phyloP scores from a whole-genome alignment of 2,797 vertebrate species.

The Amniataba percoides region DNA sequence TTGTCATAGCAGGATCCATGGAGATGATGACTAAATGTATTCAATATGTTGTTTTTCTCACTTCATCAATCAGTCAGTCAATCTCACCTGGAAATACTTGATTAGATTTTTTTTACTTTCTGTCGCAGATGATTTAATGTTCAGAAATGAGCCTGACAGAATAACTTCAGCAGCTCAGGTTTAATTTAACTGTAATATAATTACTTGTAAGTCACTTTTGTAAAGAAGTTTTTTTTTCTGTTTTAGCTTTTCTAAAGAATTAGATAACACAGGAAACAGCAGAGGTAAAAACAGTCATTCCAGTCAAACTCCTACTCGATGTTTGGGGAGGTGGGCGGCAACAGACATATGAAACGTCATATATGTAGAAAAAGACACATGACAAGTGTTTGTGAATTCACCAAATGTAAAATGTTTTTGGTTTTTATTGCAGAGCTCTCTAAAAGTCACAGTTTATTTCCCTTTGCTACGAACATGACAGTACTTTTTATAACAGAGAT shows the following conservation, averaged over 20 bases:
- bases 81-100: constrained; percentile 47
- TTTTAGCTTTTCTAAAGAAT: neutral
- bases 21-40: neutral
- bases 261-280: neutral
- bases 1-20: neutral
- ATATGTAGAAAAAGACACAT: neutral
- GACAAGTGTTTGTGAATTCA: too few relatives aligned
- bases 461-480: neutral
- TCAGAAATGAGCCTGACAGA: neutral
- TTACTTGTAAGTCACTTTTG: neutral
- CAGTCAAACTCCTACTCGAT: neutral
- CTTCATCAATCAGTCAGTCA: neutral
- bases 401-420: too few relatives aligned
- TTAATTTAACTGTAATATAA: neutral
- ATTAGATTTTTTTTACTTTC: constrained; percentile 12
- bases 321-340: constrained; percentile 9
- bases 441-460: neutral
- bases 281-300: neutral
- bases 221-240: neutral
- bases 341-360: too few relatives aligned
- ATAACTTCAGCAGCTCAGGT: neutral
- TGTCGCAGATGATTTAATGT: constrained; percentile 10
- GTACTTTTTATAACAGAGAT: too few relatives aligned
- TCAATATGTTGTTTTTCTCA: neutral
- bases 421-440: too few relatives aligned